Conservation (phyloP, 2,797 vertebrate genomes). For the Rhynchonycteris naso region DNA sequence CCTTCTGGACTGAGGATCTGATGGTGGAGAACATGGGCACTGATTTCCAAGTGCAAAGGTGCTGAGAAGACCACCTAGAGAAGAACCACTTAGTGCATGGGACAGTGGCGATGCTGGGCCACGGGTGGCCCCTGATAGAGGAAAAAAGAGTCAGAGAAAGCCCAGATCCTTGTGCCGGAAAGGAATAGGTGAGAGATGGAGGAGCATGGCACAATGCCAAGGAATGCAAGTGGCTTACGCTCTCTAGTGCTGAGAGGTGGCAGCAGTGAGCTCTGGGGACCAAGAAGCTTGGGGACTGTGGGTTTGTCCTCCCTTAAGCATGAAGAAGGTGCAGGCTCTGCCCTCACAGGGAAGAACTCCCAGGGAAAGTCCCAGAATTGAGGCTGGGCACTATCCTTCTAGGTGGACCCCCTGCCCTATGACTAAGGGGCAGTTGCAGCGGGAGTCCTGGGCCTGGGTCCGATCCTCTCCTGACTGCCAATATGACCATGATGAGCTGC, state of each 20-base stretch:
- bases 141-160: not conserved
- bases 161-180: not conserved
- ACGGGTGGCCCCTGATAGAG: not conserved
- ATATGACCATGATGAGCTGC: rapidly evolving
- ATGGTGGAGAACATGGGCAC: rapidly evolving
- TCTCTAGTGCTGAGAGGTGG: not conserved
- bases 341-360: no score
- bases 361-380: not conserved
- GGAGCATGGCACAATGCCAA: not conserved
- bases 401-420: no score
- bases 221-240: not conserved
- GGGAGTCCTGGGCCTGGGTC: not conserved
- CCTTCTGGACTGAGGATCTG: not conserved
- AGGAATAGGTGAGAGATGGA: not conserved
- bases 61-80: not conserved
- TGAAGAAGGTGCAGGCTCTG: not conserved
- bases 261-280: not conserved
- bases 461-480: not conserved
- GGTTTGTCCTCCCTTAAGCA: rapidly evolving
- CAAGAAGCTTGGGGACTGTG: rapidly evolving
- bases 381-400: not conserved
- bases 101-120: rapidly evolving
- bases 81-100: not conserved
- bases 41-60: not conserved
- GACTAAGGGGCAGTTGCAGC: not conserved